Percentiles rank a stretch among this genome's conserved stretches.
phyloP scores from a whole-genome alignment of 2,797 vertebrate genomes.

The Myotis pilosus region DNA sequence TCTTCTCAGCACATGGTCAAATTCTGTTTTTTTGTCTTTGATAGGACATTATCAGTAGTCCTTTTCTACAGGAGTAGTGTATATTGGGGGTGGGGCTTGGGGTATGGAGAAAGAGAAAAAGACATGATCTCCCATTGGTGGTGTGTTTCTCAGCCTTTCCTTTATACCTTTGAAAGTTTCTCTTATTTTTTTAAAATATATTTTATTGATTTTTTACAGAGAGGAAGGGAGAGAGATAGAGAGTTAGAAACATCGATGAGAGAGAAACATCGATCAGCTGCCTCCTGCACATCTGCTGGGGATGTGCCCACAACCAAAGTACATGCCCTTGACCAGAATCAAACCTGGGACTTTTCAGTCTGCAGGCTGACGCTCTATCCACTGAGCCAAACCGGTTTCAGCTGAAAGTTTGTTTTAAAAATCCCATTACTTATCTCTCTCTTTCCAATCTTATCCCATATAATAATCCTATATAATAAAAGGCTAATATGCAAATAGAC shows the following conservation, averaged over 20 bases:
- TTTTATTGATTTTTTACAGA: too few relatives aligned
- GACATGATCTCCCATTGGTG: neutral
- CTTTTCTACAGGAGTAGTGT: neutral
- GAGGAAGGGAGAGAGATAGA: too few relatives aligned
- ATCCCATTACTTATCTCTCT: neutral
- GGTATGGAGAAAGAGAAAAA: neutral
- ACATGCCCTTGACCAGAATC: too few relatives aligned
- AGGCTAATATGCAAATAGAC: too few relatives aligned
- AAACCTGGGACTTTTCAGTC: too few relatives aligned
- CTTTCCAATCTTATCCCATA: neutral
- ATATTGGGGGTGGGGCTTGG: accelerated
- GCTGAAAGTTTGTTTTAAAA: neutral
- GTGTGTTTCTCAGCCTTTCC: neutral
- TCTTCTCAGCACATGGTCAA: neutral
- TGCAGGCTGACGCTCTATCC: too few relatives aligned
- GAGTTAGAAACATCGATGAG: too few relatives aligned
- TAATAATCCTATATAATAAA: too few relatives aligned
- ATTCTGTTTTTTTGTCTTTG: neutral
- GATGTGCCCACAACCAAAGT: too few relatives aligned
- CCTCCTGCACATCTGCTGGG: too few relatives aligned
- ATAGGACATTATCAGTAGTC: neutral
- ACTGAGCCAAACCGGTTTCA: too few relatives aligned
- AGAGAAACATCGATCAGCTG: too few relatives aligned
- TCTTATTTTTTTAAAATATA: neutral
- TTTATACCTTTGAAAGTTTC: neutral